Base-by-base conservation (phyloP, 2,797 vertebrate genomes). In the Nannoperca australis region DNA sequence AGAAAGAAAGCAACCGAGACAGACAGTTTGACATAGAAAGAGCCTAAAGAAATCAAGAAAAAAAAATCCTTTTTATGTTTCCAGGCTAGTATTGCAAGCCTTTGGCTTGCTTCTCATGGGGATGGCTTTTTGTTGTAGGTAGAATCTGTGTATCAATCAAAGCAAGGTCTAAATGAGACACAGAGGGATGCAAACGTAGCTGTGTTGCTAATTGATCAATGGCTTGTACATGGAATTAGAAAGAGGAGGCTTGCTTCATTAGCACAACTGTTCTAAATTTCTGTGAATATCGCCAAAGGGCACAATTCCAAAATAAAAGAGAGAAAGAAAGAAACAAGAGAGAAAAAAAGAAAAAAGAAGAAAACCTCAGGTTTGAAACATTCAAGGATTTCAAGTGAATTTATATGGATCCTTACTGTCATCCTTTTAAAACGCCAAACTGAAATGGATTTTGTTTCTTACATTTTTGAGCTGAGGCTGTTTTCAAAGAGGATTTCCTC, bases 121-220 rank as follows among this genome's bases (percentile, higher is more conserved):
- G 91, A 83, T 70, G 64, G 64, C 82, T 92, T 94, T 89, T 92
- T 93, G 88, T 94, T 94, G 85, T 88, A 84, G 88, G 80, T 84
- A 85, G 82, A 93, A 94, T 93, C 89, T 84, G 82, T 88, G 89
- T 92, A 94, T 94, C 93, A 94, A 92, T 96, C 93, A 93, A 94
- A 95, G 90, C 66, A 7, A 83, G 87, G 85, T 91, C 87, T 94
- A 95, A 95, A 95, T 94, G 91, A 95, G 94, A 94, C 94, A 93
- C 94, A 91, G 92, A 93, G 93, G 94, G 85, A 94, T 81, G 88
- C 85, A 79, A 85, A 87, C 75, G 30, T 87, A 90, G 86, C 85
- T 5, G 64, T 92, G 92, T 91, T 93, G 84, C 84, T 92, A 93
- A 95, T 94, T 95, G 84, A 95, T 96, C 92, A 79, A 93, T 90